Evolutionary conservation across 2,888 invertebrate genomes (phyloP), one percentile per base, ranked within the genome.

Genomic region (Amorpha juglandis): DNA sequence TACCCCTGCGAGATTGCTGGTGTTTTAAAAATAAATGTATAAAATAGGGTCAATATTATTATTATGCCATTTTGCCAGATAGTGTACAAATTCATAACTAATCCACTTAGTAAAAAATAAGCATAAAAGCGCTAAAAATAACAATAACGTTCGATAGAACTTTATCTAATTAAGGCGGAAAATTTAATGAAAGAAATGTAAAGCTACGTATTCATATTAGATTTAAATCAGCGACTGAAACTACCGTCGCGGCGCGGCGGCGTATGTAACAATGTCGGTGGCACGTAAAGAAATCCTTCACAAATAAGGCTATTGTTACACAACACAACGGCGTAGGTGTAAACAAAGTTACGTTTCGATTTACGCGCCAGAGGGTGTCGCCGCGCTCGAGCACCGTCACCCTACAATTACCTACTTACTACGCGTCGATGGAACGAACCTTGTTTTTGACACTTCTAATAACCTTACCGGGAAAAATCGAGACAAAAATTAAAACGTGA

Each of bases 381-480:
- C 19, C 42, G 21, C 38, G 7, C 42, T 19, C 76, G 81, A 79
- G 81, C 81, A 74, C 65, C 72, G 83, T 87, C 87, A 87, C 80
- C 79, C 77, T 81, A 81, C 82, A 87, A 86, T 86, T 83, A 86
- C 83, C 72, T 71, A 50, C 70, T 68, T 53, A 66, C 66, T 42
- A 58, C 58, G 58, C 42, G 42, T 35, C 58, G 19, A 68, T 73
- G 72, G 75, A 74, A 73, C 71, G 73, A 74, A 70, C 72, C 69
- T 74, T 81, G 81, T 71, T 78, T 77, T 78, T 81, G 82, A 82
- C 81, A 82, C 77, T 71, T 69, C 70, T 72, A 73, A 78, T 72
- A 74, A 71, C 71, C 68, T 69, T 65, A 63, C 67, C 63, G 62
- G 58, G 62, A 69, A 71, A 71, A 71, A 58, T 48, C 53, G 14